phyloP scores from a whole-genome alignment of 2,113 vertebrate species.

The Theristicus caerulescens region DNA sequence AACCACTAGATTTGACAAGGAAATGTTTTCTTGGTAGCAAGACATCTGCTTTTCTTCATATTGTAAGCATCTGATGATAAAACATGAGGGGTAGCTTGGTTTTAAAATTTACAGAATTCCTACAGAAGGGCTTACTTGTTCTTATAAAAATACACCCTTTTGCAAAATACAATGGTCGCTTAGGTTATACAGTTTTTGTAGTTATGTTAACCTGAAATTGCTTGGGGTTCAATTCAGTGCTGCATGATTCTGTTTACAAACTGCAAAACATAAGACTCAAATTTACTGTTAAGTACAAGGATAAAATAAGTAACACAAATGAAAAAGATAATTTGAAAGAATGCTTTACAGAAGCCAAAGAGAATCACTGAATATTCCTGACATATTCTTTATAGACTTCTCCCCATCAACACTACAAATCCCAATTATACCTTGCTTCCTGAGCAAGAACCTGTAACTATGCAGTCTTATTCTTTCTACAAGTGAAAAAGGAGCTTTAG shows the following conservation, averaged over 20 bases:
- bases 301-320: neutral
- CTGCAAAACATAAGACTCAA: neutral
- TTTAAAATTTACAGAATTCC: neutral
- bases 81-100: neutral
- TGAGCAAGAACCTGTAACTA: neutral
- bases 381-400: neutral
- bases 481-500: neutral
- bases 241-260: neutral
- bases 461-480: neutral
- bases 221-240: neutral
- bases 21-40: neutral
- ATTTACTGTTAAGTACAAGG: neutral
- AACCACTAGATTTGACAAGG: neutral
- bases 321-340: neutral
- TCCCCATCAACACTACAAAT: neutral
- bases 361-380: neutral
- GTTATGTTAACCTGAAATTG: neutral
- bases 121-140: neutral
- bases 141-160: neutral
- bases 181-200: neutral
- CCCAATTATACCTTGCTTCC: neutral
- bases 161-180: neutral
- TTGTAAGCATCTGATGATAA: neutral
- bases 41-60: neutral
- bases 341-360: neutral